Evolutionary conservation across 2,113 vertebrate genomes (phyloP).

Genomic region (Pampusana beccarii): DNA sequence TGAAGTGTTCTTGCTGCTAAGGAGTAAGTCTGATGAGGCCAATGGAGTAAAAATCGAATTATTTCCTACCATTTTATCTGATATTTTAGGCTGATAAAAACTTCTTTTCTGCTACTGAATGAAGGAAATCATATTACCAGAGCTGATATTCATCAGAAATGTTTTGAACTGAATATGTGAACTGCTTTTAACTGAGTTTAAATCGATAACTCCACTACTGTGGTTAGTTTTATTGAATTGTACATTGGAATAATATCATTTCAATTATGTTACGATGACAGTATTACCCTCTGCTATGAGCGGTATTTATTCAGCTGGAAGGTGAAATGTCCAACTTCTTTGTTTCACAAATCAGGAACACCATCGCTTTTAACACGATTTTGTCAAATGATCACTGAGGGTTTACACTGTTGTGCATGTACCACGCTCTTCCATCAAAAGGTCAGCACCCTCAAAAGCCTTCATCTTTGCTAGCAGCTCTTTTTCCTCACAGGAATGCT

Average conservation of each 20-base stretch:
- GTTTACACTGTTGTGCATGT: not conserved
- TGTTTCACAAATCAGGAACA: slow-evolving; percentile 37
- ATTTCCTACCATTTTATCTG: not conserved
- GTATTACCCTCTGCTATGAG: slow-evolving; percentile 18
- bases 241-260: slow-evolving; percentile 61
- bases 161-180: slow-evolving; percentile 59
- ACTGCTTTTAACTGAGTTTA: slow-evolving; percentile 64
- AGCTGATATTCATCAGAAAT: slow-evolving; percentile 58
- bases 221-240: slow-evolving; percentile 68
- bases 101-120: slow-evolving; percentile 1
- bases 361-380: slow-evolving; percentile 27
- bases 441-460: not conserved
- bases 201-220: slow-evolving; percentile 60
- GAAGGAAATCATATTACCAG: slow-evolving; percentile 16
- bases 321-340: not conserved
- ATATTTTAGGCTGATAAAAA: slow-evolving; percentile 38
- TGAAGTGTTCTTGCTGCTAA: fast-evolving
- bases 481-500: not conserved
- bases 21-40: not conserved
- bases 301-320: slow-evolving; percentile 43
- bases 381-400: not conserved
- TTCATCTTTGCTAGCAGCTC: not conserved
- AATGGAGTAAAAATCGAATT: not conserved
- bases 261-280: slow-evolving; percentile 66
- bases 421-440: not conserved